phyloP scores from a whole-genome alignment of 2,888 invertebrate species.

The Agrenia bidenticulata region DNA sequence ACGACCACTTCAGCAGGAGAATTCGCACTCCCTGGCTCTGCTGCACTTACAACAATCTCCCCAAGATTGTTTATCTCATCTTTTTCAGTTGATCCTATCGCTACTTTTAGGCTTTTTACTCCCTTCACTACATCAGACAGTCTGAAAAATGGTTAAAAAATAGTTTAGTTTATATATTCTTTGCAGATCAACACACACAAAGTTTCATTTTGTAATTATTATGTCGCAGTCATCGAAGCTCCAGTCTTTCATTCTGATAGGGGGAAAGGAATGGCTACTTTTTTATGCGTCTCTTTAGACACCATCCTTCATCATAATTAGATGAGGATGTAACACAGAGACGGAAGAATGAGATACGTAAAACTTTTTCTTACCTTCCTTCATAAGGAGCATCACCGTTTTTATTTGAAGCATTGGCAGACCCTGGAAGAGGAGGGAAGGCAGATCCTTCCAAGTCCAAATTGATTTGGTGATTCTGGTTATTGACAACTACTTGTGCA shows the following conservation, averaged over 20 bases:
- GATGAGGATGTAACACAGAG: conserved; percentile 34
- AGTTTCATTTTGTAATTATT: too few species aligned
- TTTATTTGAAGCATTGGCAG: conserved; percentile 55
- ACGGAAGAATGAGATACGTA: conserved; percentile 6
- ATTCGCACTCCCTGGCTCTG: conserved; percentile 28
- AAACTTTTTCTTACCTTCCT: conserved; percentile 41
- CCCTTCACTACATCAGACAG: conserved; percentile 79
- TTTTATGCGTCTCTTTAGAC: conserved; percentile 30
- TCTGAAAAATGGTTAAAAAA: conserved; percentile 56
- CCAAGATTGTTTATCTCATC: conserved; percentile 33
- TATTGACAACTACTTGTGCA: conserved; percentile 17
- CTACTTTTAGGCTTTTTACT: conserved; percentile 63
- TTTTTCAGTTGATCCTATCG: conserved; percentile 33
- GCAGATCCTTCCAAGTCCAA: conserved; percentile 78
- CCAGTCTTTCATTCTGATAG: background rate
- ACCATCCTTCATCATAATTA: conserved; percentile 29
- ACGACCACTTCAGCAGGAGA: conserved; percentile 41
- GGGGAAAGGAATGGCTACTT: background rate
- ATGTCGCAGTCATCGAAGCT: background rate
- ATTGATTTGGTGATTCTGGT: conserved; percentile 54
- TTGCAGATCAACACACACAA: background rate
- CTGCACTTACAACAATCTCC: conserved; percentile 48
- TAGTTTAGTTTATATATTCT: background rate
- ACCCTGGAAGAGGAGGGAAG: conserved; percentile 77
- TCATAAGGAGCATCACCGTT: conserved; percentile 52